These are phyloP conservation scores for Vombatus ursinus DNA, from an alignment of 2,113 vertebrate species.

Conservation along the genomic window DNA sequence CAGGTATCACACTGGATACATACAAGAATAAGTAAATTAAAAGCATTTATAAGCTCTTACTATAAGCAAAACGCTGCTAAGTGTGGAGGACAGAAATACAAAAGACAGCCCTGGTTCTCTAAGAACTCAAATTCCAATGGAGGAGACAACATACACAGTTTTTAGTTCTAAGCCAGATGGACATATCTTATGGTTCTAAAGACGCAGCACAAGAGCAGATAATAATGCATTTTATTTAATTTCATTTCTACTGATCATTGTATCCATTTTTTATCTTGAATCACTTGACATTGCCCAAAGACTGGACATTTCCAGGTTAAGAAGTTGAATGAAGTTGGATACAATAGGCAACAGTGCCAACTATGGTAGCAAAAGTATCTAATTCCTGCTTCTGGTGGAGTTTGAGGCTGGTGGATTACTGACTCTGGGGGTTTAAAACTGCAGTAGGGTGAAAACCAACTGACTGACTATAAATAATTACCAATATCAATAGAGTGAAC, in stretches of 20 bases:
- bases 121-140: neutral
- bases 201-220: neutral
- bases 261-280: neutral
- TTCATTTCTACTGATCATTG: neutral
- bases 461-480: neutral
- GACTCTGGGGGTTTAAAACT: neutral
- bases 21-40: neutral
- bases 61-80: neutral
- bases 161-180: neutral
- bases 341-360: neutral
- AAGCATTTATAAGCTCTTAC: neutral
- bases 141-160: neutral
- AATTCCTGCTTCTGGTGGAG: neutral
- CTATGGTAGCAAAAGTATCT: neutral
- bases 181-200: neutral
- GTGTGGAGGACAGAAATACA: neutral
- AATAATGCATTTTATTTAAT: neutral
- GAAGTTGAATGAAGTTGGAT: neutral
- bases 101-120: neutral
- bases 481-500: neutral
- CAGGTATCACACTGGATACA: neutral
- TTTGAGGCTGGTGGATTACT: neutral
- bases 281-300: neutral
- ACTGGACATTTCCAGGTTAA: neutral
- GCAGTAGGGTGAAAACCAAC: neutral